Percentiles rank a stretch among this genome's conserved stretches.
phyloP scores from a whole-genome alignment of 2,113 vertebrate species.

The Semnornis frantzii region DNA sequence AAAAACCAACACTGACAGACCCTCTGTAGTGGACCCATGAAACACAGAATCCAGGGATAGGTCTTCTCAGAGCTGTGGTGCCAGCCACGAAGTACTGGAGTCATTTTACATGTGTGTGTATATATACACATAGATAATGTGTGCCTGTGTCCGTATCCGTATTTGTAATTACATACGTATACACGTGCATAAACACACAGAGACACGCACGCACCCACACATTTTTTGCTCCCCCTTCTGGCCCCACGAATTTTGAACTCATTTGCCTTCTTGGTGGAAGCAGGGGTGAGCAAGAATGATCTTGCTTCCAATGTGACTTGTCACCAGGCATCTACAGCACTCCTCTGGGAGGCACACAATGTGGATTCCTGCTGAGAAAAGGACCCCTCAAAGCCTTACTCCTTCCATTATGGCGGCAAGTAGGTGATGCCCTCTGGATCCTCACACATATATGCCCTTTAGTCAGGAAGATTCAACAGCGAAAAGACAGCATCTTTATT shows the following conservation, averaged over 20 bases:
- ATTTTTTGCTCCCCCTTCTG: slow-evolving; percentile 48
- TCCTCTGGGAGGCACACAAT: rapidly evolving
- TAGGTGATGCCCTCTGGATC: background rate
- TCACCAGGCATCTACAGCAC: background rate
- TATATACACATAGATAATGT: background rate
- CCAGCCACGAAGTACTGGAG: background rate
- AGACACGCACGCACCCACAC: background rate
- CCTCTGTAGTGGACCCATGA: background rate
- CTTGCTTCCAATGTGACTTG: background rate
- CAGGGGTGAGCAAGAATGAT: background rate
- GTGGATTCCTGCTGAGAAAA: background rate
- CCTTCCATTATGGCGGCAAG: rapidly evolving
- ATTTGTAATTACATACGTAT: background rate
- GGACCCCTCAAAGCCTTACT: background rate
- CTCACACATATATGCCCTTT: rapidly evolving
- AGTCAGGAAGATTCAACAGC: rapidly evolving
- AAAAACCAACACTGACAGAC: background rate
- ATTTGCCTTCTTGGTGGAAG: background rate
- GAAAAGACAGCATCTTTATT: background rate
- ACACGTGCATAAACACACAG: background rate
- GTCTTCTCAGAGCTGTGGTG: background rate
- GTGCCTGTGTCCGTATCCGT: rapidly evolving
- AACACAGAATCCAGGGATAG: background rate
- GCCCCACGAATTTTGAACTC: background rate
- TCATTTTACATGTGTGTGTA: background rate